Percentiles rank a stretch among this genome's conserved stretches.
phyloP scores from a whole-genome alignment of 2,797 vertebrate genomes.

The Eleutherodactylus coqui region DNA sequence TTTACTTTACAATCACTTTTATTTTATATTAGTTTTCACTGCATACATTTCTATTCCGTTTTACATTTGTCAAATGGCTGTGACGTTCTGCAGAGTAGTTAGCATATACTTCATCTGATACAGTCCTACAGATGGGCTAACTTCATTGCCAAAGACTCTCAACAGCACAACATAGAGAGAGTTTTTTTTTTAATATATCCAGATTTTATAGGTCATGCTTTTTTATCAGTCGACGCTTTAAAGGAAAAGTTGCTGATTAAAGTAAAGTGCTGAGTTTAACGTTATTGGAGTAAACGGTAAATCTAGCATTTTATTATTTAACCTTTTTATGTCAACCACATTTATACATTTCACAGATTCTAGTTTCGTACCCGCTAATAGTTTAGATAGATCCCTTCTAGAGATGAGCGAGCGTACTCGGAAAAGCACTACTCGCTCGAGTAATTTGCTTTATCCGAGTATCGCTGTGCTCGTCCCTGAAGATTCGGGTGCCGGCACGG shows the following conservation, averaged over 20 bases:
- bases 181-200: conserved; percentile 28
- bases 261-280: background rate
- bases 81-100: conserved; percentile 37
- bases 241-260: conserved; percentile 18
- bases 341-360: no score
- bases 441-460: no score
- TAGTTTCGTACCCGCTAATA: no score
- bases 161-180: conserved; percentile 40
- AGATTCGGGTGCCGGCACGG: no score
- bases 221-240: conserved; percentile 30
- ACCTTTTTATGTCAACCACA: background rate
- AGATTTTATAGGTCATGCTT: conserved; percentile 40
- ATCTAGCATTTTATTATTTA: background rate
- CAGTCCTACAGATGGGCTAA: conserved; percentile 29
- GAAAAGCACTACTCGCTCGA: no score
- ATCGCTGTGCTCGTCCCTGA: no score
- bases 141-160: conserved; percentile 31
- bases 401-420: no score
- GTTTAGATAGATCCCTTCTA: no score
- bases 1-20: conserved; percentile 40
- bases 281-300: background rate
- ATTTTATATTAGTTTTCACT: conserved; percentile 33
- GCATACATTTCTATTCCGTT: conserved; percentile 45
- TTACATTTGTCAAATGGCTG: conserved; percentile 40
- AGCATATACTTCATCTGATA: conserved; percentile 53